Evolutionary conservation across 2,113 vertebrate species (phyloP).

Genomic region (Corythornis cristatus): DNA sequence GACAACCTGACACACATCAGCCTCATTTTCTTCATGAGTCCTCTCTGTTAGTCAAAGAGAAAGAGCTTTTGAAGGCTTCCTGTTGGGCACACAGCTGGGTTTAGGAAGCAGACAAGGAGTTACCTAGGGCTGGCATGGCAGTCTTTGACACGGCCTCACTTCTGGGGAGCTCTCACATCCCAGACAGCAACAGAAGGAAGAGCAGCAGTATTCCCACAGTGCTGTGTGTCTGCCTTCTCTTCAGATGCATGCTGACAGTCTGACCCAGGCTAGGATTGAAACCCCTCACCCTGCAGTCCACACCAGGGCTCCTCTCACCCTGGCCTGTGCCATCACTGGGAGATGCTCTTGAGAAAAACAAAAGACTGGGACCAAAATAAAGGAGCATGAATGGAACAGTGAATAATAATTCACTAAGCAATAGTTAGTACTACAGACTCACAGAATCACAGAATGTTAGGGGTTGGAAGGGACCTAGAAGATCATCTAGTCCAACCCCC

Average conservation of each 20-base stretch:
- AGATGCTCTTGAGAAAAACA: background rate
- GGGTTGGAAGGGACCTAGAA: too few species aligned
- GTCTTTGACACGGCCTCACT: background rate
- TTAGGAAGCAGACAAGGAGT: background rate
- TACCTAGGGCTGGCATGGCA: background rate
- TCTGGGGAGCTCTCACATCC: background rate
- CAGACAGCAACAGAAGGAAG: background rate
- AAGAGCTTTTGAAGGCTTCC: background rate
- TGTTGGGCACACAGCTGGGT: background rate
- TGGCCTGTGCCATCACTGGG: background rate
- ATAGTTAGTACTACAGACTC: background rate
- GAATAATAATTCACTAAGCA: background rate
- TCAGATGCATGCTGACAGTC: background rate
- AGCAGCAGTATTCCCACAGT: background rate
- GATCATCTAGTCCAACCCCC: too few species aligned
- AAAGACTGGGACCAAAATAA: background rate
- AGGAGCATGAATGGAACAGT: background rate
- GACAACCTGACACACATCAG: background rate
- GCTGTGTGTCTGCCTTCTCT: rapidly evolving
- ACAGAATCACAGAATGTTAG: too few species aligned
- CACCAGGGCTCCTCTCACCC: background rate
- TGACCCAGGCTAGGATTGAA: background rate
- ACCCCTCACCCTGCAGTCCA: rapidly evolving
- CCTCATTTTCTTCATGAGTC: background rate
- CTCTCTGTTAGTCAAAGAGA: background rate